Evolutionary conservation across 2,113 vertebrate genomes (phyloP), one percentile per base, ranked within the genome.

Genomic region (Taxidea taxus): DNA sequence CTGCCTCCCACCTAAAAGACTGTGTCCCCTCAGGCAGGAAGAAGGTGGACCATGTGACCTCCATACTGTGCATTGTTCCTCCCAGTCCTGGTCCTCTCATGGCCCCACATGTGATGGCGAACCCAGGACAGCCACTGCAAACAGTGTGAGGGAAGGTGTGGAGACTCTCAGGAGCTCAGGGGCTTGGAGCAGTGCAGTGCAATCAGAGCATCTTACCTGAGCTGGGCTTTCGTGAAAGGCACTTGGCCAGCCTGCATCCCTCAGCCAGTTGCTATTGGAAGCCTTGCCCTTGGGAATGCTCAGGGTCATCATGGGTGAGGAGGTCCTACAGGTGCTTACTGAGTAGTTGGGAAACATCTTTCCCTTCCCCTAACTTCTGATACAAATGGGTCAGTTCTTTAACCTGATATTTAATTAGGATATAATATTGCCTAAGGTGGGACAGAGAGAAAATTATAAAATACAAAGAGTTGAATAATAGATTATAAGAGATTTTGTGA

Each of bases 311-410:
- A 96, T 98, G 98, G 0, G 98, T 97, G 72, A 99, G 99, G 47
- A 99, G 98, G 93, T 99, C 99, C 98, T 99, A 99, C 0, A 99
- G 99, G 95, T 99, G 99, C 97, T 99, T 99, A 42, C 74, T 98
- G 87, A 99, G 98, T 91, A 99, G 97, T 95, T 92, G 98, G 96
- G 99, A 99, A 51, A 98, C 82, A 0, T 99, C 98, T 0, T 97
- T 98, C 2, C 99, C 99, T 90, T 99, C 27, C 15, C 0, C 0
- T 31, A 83, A 6, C 16, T 29, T 60, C 37, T 20, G 1, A 7
- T 99, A 98, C 74, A 99, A 97, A 90, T 99, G 98, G 15, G 99
- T 99, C 51, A 99, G 99, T 97, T 99, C 99, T 20, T 99, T 97
- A 72, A 99, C 99, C 98, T 99, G 99, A 0, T 98, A 98, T 92